Evolutionary conservation across 35 echinoderm and acorn worm species (phyloP), one percentile per base, ranked within the genome.

Genomic region (Heliocidaris erythrogramma): DNA sequence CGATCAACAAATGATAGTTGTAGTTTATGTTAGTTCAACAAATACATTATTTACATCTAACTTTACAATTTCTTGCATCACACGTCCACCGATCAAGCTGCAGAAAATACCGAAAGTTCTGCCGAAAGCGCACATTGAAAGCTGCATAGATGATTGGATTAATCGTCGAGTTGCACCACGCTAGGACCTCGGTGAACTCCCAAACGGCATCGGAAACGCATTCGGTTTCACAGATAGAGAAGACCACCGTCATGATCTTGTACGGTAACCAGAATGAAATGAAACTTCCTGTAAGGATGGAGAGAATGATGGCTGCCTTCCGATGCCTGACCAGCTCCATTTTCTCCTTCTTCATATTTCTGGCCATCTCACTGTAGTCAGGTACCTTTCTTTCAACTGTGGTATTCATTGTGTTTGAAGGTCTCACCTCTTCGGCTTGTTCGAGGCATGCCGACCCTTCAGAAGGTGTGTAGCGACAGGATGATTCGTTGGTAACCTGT

Each of bases 41-140:
- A 78, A 29, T 7, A 18, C 2, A 78, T 24, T 8, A 7, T 78
- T 78, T 7, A 78, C 17, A 78, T 78, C 65, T 78, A 24, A 18
- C 21, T 27, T 27, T 27, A 8, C 65, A 78, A 7, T 78, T 78
- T n/a, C 65, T n/a, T 78, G 18, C 27, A 78, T 78, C 65, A 24
- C 65, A 21, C 27, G 21, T 78, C 18, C 65, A 78, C 27, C 65
- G 65, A n/a, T 78, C 21, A 17, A 78, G 65, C 65, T 78, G 65
- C 65, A 78, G 65, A n/a, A 78, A 78, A 24, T 78, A 78, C 7
- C 65, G 65, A 90, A 90, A 90, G 88, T 90, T 90, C 27, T 49
- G 29, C 7, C 88, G 32, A 90, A 31, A 90, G 27, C 27, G 88
- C 21, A 90, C 88, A n/a, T 30, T 90, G 32, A 49, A 48, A 48